These are phyloP conservation scores for Drosophila kurseongensis DNA, from an alignment of 1,140 invertebrate species.

Conservation along the genomic window DNA sequence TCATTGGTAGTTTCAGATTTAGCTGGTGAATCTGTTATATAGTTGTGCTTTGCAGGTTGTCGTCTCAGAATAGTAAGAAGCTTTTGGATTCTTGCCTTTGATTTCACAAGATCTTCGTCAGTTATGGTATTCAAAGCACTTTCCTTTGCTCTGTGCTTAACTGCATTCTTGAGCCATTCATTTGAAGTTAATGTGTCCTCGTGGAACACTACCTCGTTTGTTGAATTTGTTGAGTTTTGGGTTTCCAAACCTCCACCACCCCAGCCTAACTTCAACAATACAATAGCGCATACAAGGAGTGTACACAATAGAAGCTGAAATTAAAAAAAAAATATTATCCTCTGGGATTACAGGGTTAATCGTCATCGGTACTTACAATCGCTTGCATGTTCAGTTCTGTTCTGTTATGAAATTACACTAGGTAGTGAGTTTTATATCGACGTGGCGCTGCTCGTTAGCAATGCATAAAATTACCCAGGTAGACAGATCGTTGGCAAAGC, in stretches of 20 bases:
- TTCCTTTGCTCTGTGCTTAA: slow-evolving; percentile 11
- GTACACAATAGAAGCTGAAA: slow-evolving; percentile 21
- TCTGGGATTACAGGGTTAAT: background rate
- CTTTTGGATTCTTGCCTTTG: slow-evolving; percentile 5
- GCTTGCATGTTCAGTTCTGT: slow-evolving; percentile 54
- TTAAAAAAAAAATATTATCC: background rate
- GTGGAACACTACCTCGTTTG: background rate
- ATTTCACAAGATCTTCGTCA: background rate
- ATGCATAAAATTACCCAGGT: slow-evolving; percentile 65
- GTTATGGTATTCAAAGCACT: slow-evolving; percentile 5
- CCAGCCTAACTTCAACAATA: slow-evolving; percentile 20
- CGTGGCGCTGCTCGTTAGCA: slow-evolving; percentile 33
- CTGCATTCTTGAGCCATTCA: slow-evolving; percentile 1
- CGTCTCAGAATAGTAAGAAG: slow-evolving; percentile 11
- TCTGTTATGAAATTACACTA: slow-evolving; percentile 40
- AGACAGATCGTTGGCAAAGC: slow-evolving; percentile 16
- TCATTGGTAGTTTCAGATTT: background rate
- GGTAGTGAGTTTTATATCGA: slow-evolving; percentile 55
- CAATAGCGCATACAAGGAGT: slow-evolving; percentile 14
- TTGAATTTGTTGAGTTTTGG: background rate
- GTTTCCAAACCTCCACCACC: background rate
- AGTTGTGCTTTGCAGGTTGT: slow-evolving; percentile 1
- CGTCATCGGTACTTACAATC: slow-evolving; percentile 51
- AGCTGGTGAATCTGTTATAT: background rate
- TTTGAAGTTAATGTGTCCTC: background rate